Percentiles rank a stretch among this genome's conserved stretches.
These are phyloP conservation scores for Aldabrachelys gigantea DNA, from an alignment of 2,113 vertebrate species.

Conservation along the genomic window DNA sequence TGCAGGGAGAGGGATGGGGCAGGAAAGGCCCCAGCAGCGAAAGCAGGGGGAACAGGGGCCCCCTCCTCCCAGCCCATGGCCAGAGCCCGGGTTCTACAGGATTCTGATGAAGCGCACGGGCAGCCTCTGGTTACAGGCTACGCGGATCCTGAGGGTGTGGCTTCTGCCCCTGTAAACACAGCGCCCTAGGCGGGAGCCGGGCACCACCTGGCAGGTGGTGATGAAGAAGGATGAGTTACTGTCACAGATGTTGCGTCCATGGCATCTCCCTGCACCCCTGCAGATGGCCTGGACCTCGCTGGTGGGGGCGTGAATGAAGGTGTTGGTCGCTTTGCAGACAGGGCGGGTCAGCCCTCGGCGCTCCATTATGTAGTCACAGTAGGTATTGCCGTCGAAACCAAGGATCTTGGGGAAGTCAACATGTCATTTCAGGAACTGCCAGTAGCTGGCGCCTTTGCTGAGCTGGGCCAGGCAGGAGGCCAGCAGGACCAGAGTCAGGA, in stretches of 20 bases:
- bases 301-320: slow-evolving; percentile 60
- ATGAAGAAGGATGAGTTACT: slow-evolving; percentile 46
- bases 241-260: slow-evolving; percentile 38
- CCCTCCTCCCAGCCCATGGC: background rate
- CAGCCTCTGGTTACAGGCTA: slow-evolving; percentile 53
- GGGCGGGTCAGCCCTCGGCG: slow-evolving; percentile 18
- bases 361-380: slow-evolving; percentile 62
- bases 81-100: slow-evolving; percentile 6
- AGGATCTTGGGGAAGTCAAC: background rate
- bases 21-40: background rate
- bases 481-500: slow-evolving; percentile 48
- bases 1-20: background rate
- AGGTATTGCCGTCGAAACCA: background rate
- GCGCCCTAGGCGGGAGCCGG: slow-evolving; percentile 2
- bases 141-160: slow-evolving; percentile 29
- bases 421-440: slow-evolving; percentile 41
- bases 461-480: slow-evolving; percentile 28
- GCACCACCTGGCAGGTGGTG: slow-evolving; percentile 52
- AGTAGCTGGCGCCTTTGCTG: background rate
- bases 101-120: slow-evolving; percentile 35
- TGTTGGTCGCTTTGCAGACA: slow-evolving; percentile 50
- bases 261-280: background rate
- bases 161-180: slow-evolving; percentile 36
- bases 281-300: slow-evolving; percentile 48
- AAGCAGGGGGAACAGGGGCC: too few relatives aligned